Conservation (phyloP, 2,888 invertebrate genomes). For the Hypselothyrea guttata region DNA sequence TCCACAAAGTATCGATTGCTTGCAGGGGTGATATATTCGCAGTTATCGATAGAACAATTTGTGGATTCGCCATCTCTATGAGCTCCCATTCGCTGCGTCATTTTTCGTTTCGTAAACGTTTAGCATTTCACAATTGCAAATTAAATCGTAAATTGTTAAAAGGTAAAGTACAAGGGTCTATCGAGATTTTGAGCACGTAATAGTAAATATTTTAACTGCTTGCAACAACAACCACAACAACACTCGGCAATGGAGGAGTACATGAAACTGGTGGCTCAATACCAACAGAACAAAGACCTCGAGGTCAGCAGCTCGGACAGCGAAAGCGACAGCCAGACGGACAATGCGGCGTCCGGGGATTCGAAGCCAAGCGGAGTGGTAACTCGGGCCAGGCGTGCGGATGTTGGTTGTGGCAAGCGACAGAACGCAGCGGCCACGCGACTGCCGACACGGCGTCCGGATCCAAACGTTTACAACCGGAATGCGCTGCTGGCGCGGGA, state of each 20-base stretch:
- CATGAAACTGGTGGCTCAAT: constrained; percentile 54
- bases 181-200: constrained; percentile 53
- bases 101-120: constrained; percentile 44
- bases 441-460: constrained; percentile 78
- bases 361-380: not conserved
- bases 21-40: not conserved
- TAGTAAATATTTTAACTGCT: constrained; percentile 70
- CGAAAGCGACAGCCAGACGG: constrained; percentile 41
- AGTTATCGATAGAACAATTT: not conserved
- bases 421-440: constrained; percentile 44
- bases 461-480: constrained; percentile 81
- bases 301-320: constrained; percentile 48
- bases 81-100: constrained; percentile 34
- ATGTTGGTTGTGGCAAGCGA: constrained; percentile 29
- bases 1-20: not conserved
- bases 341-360: constrained; percentile 29
- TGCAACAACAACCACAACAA: too few species aligned
- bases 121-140: constrained; percentile 36
- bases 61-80: not conserved
- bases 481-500: constrained; percentile 86
- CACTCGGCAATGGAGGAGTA: constrained; percentile 58
- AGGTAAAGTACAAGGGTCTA: constrained; percentile 69
- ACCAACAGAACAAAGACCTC: constrained; percentile 43
- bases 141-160: constrained; percentile 23
- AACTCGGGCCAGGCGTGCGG: constrained; percentile 8